Evolutionary conservation across 2,797 vertebrate genomes (phyloP), one percentile per base, ranked within the genome.

Genomic region (Danio albolineatus): DNA sequence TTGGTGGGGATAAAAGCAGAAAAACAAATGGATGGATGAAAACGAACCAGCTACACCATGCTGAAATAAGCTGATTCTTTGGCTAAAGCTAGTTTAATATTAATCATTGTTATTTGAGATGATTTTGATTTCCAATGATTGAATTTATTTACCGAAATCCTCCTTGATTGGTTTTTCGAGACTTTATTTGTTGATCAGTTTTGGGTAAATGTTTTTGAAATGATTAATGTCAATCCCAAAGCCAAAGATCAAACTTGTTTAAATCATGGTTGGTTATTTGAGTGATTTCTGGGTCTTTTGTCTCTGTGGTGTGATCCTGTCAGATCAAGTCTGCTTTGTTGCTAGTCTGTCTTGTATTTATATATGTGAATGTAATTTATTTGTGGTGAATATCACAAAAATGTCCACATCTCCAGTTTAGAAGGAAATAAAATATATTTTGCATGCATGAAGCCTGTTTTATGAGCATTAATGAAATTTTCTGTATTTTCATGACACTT

Each of bases 231-330:
- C 3, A 41, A 51, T 19, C 41, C 10, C 28, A 81, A 67, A 64
- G 76, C 85, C 83, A 89, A 86, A 87, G 86, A 83, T 91, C 85
- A 82, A 59, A 71, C 84, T 91, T 85, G 86, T 91, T 89, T 89
- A 71, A 84, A 81, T 66, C 70, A 71, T 76, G 83, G 81, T 66
- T 87, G 88, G 84, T 89, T 90, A 89, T 84, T 72, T 53, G 38
- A 54, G 46, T 61, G 56, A 67, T 72, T 72, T 62, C 46, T 73
- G 82, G 72, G 82, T 84, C 86, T 81, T 61, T 75, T 57, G 85
- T 74, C 83, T 86, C 70, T 84, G 54, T 81, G 77, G 82, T 87
- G 84, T 85, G 67, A 79, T 66, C 69, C 78, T 82, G 59, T 79
- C 67, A 56, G 54, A 72, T 72, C 57, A 39, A 56, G 59, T 53